Evolutionary conservation across 2,888 invertebrate genomes (phyloP), one percentile per base, ranked within the genome.

Genomic region (Siphonodentalium dalli): DNA sequence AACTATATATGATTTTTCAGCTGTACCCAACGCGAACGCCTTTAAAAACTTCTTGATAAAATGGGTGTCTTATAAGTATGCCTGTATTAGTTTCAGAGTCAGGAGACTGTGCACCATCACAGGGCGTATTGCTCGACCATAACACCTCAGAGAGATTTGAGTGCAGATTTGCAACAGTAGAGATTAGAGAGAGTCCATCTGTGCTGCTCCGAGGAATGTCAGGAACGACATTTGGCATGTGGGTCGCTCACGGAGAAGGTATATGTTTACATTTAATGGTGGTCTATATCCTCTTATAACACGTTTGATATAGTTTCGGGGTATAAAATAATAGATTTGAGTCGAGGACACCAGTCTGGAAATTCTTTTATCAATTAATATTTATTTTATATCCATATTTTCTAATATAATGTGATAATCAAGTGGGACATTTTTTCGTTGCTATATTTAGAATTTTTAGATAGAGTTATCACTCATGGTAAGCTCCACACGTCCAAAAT

Each of bases 221-320:
- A 51, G 89, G 87, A 26, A 88, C 90, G n/a, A 84, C 89, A 1
- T 85, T 97, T n/a, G 97, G 97, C 2, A 90, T 95, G 66, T 98
- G 97, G 97, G 87, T 92, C 2, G 94, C 97, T 3, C 98, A 99
- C 79, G 97, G 94, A 0, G 98, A 99, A 84, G 98, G 98, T 63
- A 45, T 33, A 4, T 15, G 2, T 29, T n/a, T 38, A n/a, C 20
- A 13, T 6, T 13, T 6, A 27, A 24, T 8, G 13, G 23, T 15
- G 13, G 9, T 26, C 13, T 9, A 21, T 28, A 11, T 5, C 11
- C 9, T 21, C 2, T 8, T 43, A 31, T 20, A 43, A 9, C 9
- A 4, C 21, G 18, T 29, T 8, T 0, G 1, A 9, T 27, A 2
- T 15, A 42, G 28, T 38, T 35, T 6, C 8, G 7, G 34, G 8